Conservation (phyloP, 2,888 invertebrate species). For the Bombylius discolor region DNA sequence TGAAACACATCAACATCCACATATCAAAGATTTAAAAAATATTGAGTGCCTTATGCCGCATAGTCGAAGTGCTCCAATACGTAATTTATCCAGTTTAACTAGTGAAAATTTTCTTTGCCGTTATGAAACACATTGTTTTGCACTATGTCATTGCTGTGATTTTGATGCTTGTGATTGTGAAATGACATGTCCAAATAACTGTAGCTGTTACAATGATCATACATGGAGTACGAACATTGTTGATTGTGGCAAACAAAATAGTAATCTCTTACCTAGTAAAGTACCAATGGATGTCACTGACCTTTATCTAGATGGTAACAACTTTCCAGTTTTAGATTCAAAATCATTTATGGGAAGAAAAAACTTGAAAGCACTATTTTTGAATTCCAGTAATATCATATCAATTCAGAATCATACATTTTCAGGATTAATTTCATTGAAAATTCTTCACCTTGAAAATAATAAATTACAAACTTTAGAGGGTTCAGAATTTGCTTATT, state of each 20-base stretch:
- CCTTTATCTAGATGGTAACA: slow-evolving; percentile 83
- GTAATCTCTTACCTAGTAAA: slow-evolving; percentile 46
- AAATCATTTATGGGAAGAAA: slow-evolving; percentile 84
- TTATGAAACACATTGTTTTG: slow-evolving; percentile 87
- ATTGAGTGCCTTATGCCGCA: slow-evolving; percentile 80
- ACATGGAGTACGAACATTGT: slow-evolving; percentile 88
- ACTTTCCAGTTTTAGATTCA: slow-evolving; percentile 68
- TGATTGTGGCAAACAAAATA: slow-evolving; percentile 60
- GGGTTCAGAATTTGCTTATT: slow-evolving; percentile 73
- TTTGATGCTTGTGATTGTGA: slow-evolving; percentile 94
- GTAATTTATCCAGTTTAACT: slow-evolving; percentile 61
- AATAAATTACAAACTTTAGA: slow-evolving; percentile 67
- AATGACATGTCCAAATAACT: slow-evolving; percentile 88
- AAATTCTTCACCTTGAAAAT: slow-evolving; percentile 71
- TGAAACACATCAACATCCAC: slow-evolving; percentile 72
- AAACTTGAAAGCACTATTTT: slow-evolving; percentile 72
- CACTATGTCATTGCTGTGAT: slow-evolving; percentile 90
- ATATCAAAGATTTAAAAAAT: slow-evolving; percentile 77
- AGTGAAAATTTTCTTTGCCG: slow-evolving; percentile 80
- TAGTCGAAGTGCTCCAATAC: slow-evolving; percentile 64
- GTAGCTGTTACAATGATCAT: slow-evolving; percentile 89
- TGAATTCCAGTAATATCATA: slow-evolving; percentile 74
- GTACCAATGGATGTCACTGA: slow-evolving; percentile 93
- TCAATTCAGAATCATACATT: slow-evolving; percentile 83
- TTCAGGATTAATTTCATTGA: slow-evolving; percentile 65